Evolutionary conservation across 2,888 invertebrate species (phyloP).

Genomic region (Drosophila meridiana): DNA sequence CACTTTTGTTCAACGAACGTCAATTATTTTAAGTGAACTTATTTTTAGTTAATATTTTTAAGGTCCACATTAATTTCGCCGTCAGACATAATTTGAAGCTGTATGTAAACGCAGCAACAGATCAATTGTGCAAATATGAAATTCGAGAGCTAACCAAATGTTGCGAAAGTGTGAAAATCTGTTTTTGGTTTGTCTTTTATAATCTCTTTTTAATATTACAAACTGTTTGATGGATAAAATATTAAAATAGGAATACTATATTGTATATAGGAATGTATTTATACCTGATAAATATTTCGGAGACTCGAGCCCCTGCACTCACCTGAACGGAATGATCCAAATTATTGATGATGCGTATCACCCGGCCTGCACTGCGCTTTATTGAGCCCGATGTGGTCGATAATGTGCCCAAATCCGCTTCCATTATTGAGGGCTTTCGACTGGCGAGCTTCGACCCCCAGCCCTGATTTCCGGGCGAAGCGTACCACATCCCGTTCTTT

Average conservation of each 20-base stretch:
- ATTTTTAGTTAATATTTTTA: neutral
- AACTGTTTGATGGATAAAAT: conserved; percentile 26
- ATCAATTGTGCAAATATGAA: conserved; percentile 34
- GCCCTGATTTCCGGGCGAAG: conserved; percentile 87
- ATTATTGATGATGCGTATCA: conserved; percentile 97
- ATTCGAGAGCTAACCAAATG: conserved; percentile 9
- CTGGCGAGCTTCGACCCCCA: conserved; percentile 90
- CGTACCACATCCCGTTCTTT: conserved; percentile 95
- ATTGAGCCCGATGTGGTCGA: conserved; percentile 87
- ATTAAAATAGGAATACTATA: conserved; percentile 42
- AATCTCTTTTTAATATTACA: conserved; percentile 28
- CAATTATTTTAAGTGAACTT: neutral
- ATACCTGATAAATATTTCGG: conserved; percentile 1
- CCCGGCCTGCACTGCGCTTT: conserved; percentile 93
- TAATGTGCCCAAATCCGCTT: conserved; percentile 89
- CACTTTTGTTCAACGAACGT: neutral
- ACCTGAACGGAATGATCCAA: conserved; percentile 96
- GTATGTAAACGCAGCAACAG: conserved; percentile 59
- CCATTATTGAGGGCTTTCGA: conserved; percentile 93
- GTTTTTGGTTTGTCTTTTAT: conserved; percentile 5
- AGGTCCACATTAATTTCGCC: too few species aligned
- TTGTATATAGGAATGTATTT: conserved; percentile 2
- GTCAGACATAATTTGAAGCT: conserved; percentile 14
- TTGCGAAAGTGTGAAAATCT: conserved; percentile 27
- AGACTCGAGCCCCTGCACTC: conserved; percentile 57